Conservation (phyloP, 2,888 invertebrate genomes). For the Chymomyza fuscimana region DNA sequence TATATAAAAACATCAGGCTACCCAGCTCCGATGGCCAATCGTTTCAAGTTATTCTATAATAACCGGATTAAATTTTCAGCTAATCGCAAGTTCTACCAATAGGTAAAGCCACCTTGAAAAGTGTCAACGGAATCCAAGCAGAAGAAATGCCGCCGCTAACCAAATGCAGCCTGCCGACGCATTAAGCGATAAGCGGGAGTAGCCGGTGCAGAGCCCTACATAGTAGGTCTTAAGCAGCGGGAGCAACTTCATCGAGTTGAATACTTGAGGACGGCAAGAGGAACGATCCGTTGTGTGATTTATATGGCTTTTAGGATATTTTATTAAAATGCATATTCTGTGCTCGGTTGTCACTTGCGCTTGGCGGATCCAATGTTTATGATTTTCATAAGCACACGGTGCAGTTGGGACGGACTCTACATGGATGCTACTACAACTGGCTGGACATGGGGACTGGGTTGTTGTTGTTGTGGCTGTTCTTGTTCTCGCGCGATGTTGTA, state of each 20-base stretch:
- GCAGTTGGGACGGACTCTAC: constrained; percentile 32
- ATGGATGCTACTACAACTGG: constrained; percentile 13
- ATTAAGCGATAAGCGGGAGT: neutral
- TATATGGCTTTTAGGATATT: constrained; percentile 80
- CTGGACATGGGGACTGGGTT: constrained; percentile 14
- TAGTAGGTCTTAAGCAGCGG: neutral
- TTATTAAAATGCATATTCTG: constrained; percentile 81
- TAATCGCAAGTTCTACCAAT: no score
- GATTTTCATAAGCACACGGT: constrained; percentile 79
- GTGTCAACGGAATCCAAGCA: neutral
- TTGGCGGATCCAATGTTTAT: constrained; percentile 76
- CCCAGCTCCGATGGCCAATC: no score
- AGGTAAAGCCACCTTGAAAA: neutral
- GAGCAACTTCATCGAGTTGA: neutral
- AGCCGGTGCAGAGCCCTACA: neutral
- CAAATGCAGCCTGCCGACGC: neutral
- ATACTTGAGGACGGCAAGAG: neutral
- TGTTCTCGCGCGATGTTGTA: constrained; percentile 59
- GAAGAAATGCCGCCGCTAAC: neutral
- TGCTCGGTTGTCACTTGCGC: constrained; percentile 79
- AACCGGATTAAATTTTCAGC: no score
- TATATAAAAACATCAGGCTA: no score
- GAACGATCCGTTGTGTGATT: constrained; percentile 70
- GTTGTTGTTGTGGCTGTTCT: constrained; percentile 39
- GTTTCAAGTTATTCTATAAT: no score